phyloP scores from a whole-genome alignment of 2,113 vertebrate genomes.

The Tursiops truncatus region DNA sequence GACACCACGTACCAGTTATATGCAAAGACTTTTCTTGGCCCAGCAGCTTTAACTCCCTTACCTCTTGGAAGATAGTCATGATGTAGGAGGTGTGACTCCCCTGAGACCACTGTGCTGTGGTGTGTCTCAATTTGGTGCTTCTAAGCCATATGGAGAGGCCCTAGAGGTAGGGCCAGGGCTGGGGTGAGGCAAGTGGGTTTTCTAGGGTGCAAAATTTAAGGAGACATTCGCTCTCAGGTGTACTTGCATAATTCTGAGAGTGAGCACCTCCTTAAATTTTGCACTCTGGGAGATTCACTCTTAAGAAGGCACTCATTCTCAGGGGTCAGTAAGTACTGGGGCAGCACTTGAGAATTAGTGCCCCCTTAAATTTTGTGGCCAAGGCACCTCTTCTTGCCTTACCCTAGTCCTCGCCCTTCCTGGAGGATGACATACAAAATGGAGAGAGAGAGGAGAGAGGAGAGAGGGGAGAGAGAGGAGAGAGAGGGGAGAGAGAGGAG shows the following conservation, averaged over 20 bases:
- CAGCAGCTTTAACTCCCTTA: neutral
- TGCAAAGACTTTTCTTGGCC: neutral
- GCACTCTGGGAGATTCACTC: no score
- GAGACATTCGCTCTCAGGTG: neutral
- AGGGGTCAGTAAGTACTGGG: neutral
- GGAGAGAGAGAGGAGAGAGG: neutral
- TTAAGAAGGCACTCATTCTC: neutral
- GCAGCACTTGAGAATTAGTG: neutral
- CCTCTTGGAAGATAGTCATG: neutral
- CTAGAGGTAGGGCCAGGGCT: neutral
- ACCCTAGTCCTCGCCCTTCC: neutral
- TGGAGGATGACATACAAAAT: neutral
- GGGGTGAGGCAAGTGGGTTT: neutral
- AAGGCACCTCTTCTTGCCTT: neutral
- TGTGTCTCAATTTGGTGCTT: neutral
- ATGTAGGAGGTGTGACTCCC: no score
- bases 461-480: no score
- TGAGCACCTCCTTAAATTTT: neutral
- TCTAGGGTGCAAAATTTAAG: neutral
- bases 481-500: neutral
- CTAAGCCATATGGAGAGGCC: neutral
- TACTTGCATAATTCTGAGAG: neutral
- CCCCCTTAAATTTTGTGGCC: neutral
- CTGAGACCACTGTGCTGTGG: neutral
- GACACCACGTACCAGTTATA: neutral